Percentiles rank a stretch among this genome's conserved stretches.
Conservation (phyloP, 2,888 invertebrate species). For the Caenorhabditis angaria region DNA sequence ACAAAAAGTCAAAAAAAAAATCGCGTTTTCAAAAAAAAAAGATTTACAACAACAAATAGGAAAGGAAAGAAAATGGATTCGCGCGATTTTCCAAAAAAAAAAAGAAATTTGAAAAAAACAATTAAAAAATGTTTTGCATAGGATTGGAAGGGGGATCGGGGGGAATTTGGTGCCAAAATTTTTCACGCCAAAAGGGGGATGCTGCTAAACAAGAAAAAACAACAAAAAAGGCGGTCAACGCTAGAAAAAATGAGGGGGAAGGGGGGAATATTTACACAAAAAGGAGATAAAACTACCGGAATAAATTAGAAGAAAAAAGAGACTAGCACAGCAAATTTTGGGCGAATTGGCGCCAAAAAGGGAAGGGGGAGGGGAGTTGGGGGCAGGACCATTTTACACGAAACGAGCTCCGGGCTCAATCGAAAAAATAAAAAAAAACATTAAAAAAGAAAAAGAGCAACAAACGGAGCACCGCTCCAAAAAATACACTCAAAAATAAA, state of each 20-base stretch:
- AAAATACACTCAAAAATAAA: constrained; percentile 11
- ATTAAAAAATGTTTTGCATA: constrained; percentile 6
- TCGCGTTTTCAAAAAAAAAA: constrained; percentile 6
- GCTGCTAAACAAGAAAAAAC: neutral
- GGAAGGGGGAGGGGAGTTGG: neutral
- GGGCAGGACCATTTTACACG: constrained; percentile 6
- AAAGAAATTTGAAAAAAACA: constrained; percentile 9
- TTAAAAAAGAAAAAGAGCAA: constrained; percentile 7
- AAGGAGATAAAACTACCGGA: neutral
- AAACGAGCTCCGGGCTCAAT: constrained; percentile 4
- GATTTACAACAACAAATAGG: constrained; percentile 6
- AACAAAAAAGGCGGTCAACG: constrained; percentile 20
- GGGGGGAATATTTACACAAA: constrained; percentile 2
- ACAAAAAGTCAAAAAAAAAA: constrained; percentile 10
- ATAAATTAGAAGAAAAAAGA: constrained; percentile 6
- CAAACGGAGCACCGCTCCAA: constrained; percentile 34
- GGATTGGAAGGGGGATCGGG: neutral
- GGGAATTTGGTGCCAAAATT: neutral
- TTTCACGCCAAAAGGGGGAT: neutral
- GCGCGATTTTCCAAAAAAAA: neutral
- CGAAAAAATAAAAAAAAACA: constrained; percentile 25
- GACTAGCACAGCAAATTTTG: constrained; percentile 7
- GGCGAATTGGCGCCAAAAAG: neutral
- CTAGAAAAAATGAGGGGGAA: neutral
- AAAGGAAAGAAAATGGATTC: neutral